Conservation (phyloP, 2,113 vertebrate species). For the Hemibagrus wyckioides region DNA sequence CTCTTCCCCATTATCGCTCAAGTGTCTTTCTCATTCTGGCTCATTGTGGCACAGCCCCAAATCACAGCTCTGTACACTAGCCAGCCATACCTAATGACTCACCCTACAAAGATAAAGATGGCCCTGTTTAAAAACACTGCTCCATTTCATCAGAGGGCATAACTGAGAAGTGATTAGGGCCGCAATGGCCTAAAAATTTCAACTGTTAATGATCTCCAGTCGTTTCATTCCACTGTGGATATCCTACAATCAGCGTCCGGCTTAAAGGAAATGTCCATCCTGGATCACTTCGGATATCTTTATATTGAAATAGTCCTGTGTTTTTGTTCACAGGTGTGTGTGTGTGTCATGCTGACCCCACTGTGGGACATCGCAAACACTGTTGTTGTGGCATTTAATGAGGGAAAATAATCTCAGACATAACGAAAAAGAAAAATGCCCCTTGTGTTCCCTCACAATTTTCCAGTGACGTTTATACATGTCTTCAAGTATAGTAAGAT, state of each 20-base stretch:
- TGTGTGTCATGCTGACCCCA: too few species aligned
- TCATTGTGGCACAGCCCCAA: slow-evolving; percentile 26
- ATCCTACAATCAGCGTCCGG: background rate
- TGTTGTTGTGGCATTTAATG: background rate
- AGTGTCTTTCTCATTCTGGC: slow-evolving; percentile 55
- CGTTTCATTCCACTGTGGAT: background rate
- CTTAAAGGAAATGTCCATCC: background rate
- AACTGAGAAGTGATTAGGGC: slow-evolving; percentile 52
- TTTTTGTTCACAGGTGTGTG: too few species aligned
- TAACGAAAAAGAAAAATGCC: too few species aligned
- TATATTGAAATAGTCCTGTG: background rate
- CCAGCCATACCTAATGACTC: slow-evolving; percentile 52
- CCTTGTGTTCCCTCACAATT: too few species aligned
- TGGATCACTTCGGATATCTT: background rate
- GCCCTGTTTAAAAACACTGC: slow-evolving; percentile 44
- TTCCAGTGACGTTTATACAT: too few species aligned
- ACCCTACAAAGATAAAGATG: slow-evolving; percentile 39
- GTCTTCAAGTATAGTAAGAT: background rate
- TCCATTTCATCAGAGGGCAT: slow-evolving; percentile 40
- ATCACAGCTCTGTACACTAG: slow-evolving; percentile 43
- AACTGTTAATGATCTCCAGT: slow-evolving; percentile 40
- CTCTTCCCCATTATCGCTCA: slow-evolving; percentile 48
- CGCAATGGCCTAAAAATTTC: slow-evolving; percentile 29
- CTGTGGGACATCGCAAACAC: background rate
- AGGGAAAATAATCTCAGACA: too few species aligned